These are phyloP conservation scores for Oriolus oriolus DNA, from an alignment of 2,113 vertebrate species.

Conservation along the genomic window DNA sequence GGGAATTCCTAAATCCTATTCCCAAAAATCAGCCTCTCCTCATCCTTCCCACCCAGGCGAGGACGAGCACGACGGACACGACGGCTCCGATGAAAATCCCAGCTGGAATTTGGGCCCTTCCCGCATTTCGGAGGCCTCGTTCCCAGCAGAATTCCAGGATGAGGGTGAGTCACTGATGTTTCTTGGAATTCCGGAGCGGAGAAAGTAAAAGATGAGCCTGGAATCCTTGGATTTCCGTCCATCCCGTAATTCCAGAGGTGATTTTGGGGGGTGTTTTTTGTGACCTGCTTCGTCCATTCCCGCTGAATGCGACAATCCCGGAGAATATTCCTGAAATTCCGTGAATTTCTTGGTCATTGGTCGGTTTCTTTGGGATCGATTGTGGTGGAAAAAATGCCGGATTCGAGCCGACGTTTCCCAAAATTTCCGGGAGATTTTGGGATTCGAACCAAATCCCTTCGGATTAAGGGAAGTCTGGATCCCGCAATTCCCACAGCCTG, in stretches of 20 bases:
- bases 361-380: not conserved
- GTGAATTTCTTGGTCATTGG: rapidly evolving
- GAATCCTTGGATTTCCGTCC: not conserved
- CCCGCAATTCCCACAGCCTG: not conserved
- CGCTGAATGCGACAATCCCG: rapidly evolving
- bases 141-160: not conserved
- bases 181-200: not conserved
- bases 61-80: rapidly evolving
- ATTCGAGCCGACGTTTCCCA: not conserved
- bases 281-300: rapidly evolving
- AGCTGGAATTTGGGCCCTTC: not conserved
- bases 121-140: not conserved
- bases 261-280: not conserved
- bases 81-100: not conserved
- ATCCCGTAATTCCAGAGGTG: not conserved
- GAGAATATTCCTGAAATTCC: not conserved
- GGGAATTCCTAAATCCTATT: not conserved
- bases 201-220: rapidly evolving
- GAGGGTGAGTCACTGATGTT: not conserved
- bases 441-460: not conserved
- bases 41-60: not conserved
- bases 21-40: not conserved
- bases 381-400: rapidly evolving
- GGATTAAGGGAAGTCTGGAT: not conserved
- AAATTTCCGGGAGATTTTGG: rapidly evolving